Evolutionary conservation across 2,113 vertebrate genomes (phyloP).

Genomic region (Talpa occidentalis): DNA sequence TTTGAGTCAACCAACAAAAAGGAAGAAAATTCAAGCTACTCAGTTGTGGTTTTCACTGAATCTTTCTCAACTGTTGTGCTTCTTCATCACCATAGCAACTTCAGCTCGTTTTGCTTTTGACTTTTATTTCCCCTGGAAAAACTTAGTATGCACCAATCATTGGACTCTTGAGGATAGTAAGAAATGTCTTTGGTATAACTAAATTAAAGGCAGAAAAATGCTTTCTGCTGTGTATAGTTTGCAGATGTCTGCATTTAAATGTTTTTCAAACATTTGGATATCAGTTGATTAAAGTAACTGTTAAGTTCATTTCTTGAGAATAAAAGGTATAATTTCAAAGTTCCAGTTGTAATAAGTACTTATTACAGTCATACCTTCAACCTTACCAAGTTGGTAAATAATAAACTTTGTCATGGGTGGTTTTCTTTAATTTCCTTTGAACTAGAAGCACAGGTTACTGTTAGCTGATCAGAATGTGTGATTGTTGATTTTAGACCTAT

Average conservation of each 20-base stretch:
- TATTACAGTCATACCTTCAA: not conserved
- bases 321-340: not conserved
- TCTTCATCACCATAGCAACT: slow-evolving; percentile 61
- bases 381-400: not conserved
- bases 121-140: slow-evolving; percentile 54
- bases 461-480: not conserved
- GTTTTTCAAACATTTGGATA: slow-evolving; percentile 26
- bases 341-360: not conserved
- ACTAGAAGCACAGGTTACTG: not conserved
- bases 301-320: not conserved
- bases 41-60: slow-evolving; percentile 54
- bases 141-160: not conserved
- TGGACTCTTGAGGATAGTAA: not conserved
- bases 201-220: slow-evolving; percentile 7
- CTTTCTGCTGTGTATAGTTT: not conserved
- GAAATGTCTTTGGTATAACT: not conserved
- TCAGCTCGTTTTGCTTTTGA: slow-evolving; percentile 43
- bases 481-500: not conserved
- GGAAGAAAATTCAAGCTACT: slow-evolving; percentile 33
- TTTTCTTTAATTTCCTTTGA: not conserved
- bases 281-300: not conserved
- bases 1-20: slow-evolving; percentile 57
- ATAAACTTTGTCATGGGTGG: not conserved
- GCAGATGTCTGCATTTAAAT: not conserved
- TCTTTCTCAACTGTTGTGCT: slow-evolving; percentile 55